Evolutionary conservation across 2,797 vertebrate species (phyloP).

Genomic region (Scomberomorus guttatus): DNA sequence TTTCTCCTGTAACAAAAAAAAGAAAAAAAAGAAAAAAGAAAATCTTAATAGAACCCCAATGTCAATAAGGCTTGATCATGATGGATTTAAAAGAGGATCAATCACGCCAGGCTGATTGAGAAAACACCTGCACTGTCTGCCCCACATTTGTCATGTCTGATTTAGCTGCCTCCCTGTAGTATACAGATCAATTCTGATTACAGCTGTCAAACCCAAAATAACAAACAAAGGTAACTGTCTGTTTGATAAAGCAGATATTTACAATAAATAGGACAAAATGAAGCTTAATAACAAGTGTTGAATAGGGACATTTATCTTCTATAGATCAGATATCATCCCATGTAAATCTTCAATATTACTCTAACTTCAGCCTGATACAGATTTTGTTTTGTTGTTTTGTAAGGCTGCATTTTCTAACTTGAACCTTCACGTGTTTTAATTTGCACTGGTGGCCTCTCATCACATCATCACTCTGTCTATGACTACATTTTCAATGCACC

Average conservation of each 20-base stretch:
- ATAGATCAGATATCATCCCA: constrained; percentile 36
- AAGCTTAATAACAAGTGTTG: constrained; percentile 53
- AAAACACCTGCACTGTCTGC: constrained; percentile 80
- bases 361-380: constrained; percentile 18
- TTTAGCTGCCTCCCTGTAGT: constrained; percentile 76
- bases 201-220: constrained; percentile 72
- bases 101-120: constrained; percentile 77
- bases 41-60: constrained; percentile 70
- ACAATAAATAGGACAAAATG: constrained; percentile 55
- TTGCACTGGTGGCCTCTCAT: constrained; percentile 16
- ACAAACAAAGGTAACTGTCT: constrained; percentile 69
- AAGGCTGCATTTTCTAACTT: not conserved
- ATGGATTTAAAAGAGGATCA: constrained; percentile 82
- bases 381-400: constrained; percentile 28
- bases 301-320: constrained; percentile 59
- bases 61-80: constrained; percentile 81
- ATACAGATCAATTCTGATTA: constrained; percentile 85
- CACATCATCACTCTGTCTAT: constrained; percentile 12
- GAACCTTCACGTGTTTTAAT: constrained; percentile 18
- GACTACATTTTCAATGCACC: not conserved
- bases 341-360: constrained; percentile 44
- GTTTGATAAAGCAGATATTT: constrained; percentile 72
- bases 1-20: constrained; percentile 20
- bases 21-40: constrained; percentile 37
- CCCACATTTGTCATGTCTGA: constrained; percentile 82